Evolutionary conservation across 1,140 invertebrate species (phyloP).

Genomic region (Bacillus rossius): DNA sequence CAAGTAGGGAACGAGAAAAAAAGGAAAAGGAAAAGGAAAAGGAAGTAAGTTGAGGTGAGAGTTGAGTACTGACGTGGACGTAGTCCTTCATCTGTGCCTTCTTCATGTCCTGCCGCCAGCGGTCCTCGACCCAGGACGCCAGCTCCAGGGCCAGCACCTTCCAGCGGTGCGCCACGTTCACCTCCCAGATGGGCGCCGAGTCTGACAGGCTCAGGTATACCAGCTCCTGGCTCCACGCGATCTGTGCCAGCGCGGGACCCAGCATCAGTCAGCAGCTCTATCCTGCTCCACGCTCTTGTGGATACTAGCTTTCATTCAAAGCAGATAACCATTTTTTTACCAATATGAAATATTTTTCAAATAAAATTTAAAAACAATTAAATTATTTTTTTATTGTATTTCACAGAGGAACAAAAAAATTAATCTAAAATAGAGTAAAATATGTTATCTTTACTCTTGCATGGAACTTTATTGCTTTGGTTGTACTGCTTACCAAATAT

Average conservation of each 20-base stretch:
- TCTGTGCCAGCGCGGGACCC: neutral
- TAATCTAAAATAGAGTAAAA: too few species aligned
- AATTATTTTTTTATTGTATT: neutral
- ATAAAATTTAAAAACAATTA: neutral
- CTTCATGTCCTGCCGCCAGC: conserved; percentile 60
- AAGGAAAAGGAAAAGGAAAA: too few species aligned
- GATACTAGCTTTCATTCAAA: too few species aligned
- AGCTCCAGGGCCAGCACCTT: conserved; percentile 70
- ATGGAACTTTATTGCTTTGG: too few species aligned
- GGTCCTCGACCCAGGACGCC: conserved; percentile 75
- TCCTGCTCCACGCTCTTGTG: neutral
- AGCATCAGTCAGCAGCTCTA: neutral
- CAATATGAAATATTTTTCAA: too few species aligned
- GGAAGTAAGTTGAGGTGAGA: too few species aligned
- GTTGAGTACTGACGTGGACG: conserved; percentile 44
- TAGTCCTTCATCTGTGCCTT: conserved; percentile 72
- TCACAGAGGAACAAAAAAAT: conserved; percentile 2
- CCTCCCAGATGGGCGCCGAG: conserved; percentile 71
- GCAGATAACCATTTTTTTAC: too few species aligned
- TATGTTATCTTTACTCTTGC: too few species aligned
- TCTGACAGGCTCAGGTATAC: conserved; percentile 59
- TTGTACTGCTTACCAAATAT: too few species aligned
- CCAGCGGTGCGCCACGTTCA: conserved; percentile 72
- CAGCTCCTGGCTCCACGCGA: conserved; percentile 45
- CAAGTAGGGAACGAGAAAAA: too few species aligned